Conservation (phyloP, 2,113 vertebrate genomes). For the Sula dactylatra region DNA sequence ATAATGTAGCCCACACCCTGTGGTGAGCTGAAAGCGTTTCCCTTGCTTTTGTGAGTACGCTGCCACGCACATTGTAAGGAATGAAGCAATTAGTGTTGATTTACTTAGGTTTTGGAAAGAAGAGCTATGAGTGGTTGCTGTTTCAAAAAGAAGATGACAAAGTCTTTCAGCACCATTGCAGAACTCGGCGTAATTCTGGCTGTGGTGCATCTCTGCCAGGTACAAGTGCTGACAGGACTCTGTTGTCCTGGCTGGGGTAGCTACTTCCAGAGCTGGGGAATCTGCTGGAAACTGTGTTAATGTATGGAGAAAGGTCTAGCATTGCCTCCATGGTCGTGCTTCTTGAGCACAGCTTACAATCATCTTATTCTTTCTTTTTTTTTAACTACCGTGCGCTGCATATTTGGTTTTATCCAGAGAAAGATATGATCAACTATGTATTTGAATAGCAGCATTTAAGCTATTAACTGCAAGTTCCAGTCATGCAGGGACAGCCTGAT, state of each 20-base stretch:
- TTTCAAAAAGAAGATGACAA: neutral
- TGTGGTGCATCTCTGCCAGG: neutral
- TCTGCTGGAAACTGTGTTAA: neutral
- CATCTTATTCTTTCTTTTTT: neutral
- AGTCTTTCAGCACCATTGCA: neutral
- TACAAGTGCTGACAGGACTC: neutral
- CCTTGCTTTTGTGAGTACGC: neutral
- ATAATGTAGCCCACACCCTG: neutral
- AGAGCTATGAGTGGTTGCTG: accelerated
- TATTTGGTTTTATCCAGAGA: neutral
- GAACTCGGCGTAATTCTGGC: neutral
- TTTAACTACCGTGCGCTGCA: neutral
- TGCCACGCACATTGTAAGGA: neutral
- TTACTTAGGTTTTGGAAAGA: neutral
- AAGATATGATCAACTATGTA: neutral
- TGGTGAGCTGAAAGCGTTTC: neutral
- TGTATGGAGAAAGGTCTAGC: neutral
- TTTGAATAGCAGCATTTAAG: neutral
- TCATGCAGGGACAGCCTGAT: neutral
- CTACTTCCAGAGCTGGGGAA: neutral
- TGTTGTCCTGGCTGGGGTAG: neutral
- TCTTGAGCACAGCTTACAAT: neutral
- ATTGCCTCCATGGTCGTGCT: neutral
- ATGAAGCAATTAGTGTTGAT: neutral
- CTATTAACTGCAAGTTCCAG: neutral